phyloP scores from a whole-genome alignment of 2,113 vertebrate genomes.

The Hymenochirus boettgeri region DNA sequence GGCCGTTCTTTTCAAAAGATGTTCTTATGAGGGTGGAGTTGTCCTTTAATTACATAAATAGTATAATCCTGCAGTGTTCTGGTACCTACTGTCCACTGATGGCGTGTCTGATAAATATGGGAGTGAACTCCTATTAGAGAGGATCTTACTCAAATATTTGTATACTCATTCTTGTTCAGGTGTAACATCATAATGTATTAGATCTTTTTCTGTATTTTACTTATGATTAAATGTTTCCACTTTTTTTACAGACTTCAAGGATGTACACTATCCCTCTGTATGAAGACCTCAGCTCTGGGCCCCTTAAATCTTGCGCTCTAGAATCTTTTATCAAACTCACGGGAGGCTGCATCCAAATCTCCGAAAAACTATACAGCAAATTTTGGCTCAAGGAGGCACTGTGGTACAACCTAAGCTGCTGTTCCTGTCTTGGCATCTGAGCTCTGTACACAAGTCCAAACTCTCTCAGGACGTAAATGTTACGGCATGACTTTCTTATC shows the following conservation, averaged over 20 bases:
- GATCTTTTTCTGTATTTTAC: no score
- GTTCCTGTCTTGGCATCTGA: slow-evolving; percentile 62
- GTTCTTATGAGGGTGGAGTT: no score
- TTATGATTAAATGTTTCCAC: no score
- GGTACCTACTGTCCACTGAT: no score
- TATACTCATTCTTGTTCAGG: no score
- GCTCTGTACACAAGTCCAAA: slow-evolving; percentile 63
- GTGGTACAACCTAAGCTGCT: slow-evolving; percentile 52
- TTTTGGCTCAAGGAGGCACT: slow-evolving; percentile 76
- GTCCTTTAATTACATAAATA: no score
- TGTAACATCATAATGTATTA: no score
- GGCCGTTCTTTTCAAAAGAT: no score
- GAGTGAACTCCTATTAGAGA: no score
- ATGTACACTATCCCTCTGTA: slow-evolving; percentile 98
- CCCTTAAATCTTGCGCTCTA: slow-evolving; percentile 86
- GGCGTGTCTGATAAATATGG: no score
- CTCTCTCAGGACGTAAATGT: slow-evolving; percentile 89
- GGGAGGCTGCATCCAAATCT: slow-evolving; percentile 88
- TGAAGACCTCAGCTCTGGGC: slow-evolving; percentile 87
- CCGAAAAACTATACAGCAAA: slow-evolving; percentile 85
- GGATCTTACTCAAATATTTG: no score
- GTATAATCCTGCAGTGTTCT: no score
- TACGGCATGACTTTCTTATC: slow-evolving; percentile 79
- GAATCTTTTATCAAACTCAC: slow-evolving; percentile 94
- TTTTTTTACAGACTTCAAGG: slow-evolving; percentile 75